Evolutionary conservation across 2,113 vertebrate species (phyloP), one percentile per base, ranked within the genome.

Genomic region (Perca flavescens): DNA sequence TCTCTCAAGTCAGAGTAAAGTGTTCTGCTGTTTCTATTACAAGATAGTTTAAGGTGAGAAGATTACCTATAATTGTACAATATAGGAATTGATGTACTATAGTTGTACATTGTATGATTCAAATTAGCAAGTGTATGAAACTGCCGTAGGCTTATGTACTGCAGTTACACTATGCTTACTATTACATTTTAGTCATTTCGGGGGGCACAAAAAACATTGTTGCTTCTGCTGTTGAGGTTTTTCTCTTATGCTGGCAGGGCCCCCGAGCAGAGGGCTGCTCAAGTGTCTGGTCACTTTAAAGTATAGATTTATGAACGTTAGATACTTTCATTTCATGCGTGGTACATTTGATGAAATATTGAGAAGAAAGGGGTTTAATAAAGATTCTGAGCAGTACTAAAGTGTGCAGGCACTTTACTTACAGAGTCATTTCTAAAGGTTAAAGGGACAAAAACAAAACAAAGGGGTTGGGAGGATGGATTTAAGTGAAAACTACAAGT

Each of bases 21-120:
- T 46, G 15, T 56, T 14, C 21, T 50, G 14, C 19, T 64, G 56
- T 22, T 65, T 43, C 47, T 17, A 17, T 25, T 25, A n/a, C 8
- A 5, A 47, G 5, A 25, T 15, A 8, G 13, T 56, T 22, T 17
- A 40, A 7, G 19, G 6, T 11, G 40, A 53, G 25, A 60, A 14
- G 25, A 50, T 62, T 31, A 43, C 50, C 60, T 60, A 50, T 47
- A 49, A 70, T 74, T 75, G 57, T 28, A 61, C 50, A 14, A 17
- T 25, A 40, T 22, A 63, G 47, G 17, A 34, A 50, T 2, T 69
- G 4, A 3, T 34, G 43, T 10, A 19, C n/a, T 0, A 5, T 25
- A 17, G 36, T 34, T 74, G 49, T 56, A 40, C 40, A 80, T 47
- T 12, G 19, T 64, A 13, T 73, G 2, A 60, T 54, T 68, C 12